Evolutionary conservation across 2,797 vertebrate genomes (phyloP).

Genomic region (Micromesistius poutassou): DNA sequence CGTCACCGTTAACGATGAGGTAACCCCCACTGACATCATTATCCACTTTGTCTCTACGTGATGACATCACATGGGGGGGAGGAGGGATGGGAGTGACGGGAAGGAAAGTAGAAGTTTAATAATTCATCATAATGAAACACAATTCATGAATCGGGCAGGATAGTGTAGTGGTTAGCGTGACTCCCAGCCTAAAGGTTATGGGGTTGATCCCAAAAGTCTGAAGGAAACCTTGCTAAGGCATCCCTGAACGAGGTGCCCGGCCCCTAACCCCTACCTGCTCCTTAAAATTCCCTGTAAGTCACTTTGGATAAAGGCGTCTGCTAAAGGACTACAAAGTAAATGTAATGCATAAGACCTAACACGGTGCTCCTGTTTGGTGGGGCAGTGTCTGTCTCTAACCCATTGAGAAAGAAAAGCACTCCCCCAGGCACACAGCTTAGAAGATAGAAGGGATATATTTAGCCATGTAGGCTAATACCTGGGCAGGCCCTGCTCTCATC

Average conservation of each 20-base stretch:
- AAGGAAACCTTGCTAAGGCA: not conserved
- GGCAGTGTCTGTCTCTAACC: not conserved
- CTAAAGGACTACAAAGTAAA: not conserved
- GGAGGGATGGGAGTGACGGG: no score
- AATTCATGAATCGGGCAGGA: no score
- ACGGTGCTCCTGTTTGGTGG: not conserved
- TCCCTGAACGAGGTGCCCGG: not conserved
- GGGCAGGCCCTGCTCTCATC: conserved; percentile 64
- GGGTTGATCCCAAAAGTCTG: not conserved
- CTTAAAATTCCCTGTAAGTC: not conserved
- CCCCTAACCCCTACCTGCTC: not conserved
- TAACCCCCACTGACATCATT: conserved; percentile 53
- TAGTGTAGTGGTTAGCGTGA: not conserved
- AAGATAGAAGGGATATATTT: conserved; percentile 77
- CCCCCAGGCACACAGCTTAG: conserved; percentile 57
- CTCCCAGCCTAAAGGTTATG: not conserved
- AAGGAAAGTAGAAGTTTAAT: no score
- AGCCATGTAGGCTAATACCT: conserved; percentile 68
- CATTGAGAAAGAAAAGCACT: conserved; percentile 24
- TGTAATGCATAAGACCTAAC: not conserved
- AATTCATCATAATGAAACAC: no score
- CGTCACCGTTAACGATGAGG: conserved; percentile 92
- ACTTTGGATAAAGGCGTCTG: not conserved
- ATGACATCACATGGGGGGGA: not conserved
- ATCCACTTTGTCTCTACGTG: not conserved